A percentile compares a stretch with the other conserved stretches of the same genome.
Evolutionary conservation across 1,140 invertebrate genomes (phyloP).

Genomic region (Drosophila miranda): DNA sequence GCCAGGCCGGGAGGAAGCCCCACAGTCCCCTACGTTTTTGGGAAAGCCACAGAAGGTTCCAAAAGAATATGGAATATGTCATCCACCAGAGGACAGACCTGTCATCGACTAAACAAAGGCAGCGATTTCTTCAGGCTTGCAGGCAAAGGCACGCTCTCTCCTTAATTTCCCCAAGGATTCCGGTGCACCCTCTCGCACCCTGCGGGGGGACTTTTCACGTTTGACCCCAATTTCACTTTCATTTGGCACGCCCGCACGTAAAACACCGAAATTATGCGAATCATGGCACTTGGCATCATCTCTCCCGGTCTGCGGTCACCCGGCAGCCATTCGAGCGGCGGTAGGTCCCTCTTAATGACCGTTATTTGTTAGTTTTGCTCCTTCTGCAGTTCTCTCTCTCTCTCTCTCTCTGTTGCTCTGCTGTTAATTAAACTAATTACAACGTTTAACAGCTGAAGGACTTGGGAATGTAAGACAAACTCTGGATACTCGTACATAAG

Average conservation of each 20-base stretch:
- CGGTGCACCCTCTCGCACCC: background rate
- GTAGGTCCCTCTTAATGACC: conserved; percentile 53
- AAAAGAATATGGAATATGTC: conserved; percentile 5
- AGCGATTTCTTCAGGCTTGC: conserved; percentile 1
- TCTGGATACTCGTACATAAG: background rate
- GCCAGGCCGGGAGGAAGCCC: conserved; percentile 12
- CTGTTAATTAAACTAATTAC: conserved; percentile 75
- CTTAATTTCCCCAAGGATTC: conserved; percentile 63
- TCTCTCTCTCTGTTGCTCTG: conserved; percentile 23
- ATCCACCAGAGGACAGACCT: conserved; percentile 21
- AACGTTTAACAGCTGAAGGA: conserved; percentile 51
- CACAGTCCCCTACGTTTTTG: conserved; percentile 11
- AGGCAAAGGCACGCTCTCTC: conserved; percentile 24
- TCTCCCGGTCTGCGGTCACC: background rate
- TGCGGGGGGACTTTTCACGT: conserved; percentile 6
- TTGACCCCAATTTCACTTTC: conserved; percentile 53
- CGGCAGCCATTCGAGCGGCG: background rate
- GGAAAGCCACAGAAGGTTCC: conserved; percentile 33
- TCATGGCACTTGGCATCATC: conserved; percentile 54
- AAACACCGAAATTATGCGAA: conserved; percentile 67
- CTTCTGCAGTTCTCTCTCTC: too few relatives aligned
- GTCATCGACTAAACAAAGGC: conserved; percentile 10
- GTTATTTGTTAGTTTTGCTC: conserved; percentile 47
- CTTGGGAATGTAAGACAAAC: conserved; percentile 18
- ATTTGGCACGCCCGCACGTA: conserved; percentile 50